Conservation (phyloP, 2,797 vertebrate genomes). For the Sebastiscus albofasciatus region DNA sequence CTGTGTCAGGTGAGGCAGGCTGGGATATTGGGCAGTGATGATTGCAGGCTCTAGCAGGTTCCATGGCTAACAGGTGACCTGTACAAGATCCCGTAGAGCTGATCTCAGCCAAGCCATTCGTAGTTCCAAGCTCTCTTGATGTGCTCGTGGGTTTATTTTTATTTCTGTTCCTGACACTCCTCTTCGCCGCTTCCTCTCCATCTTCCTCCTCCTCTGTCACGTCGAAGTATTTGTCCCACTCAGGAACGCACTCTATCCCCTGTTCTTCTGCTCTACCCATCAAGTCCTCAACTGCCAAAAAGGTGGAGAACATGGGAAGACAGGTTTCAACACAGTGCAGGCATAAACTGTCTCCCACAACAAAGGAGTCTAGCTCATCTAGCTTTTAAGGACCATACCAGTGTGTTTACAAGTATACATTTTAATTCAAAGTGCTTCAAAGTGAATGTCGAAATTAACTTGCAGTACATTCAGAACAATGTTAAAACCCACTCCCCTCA, state of each 20-base stretch:
- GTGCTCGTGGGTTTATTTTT: neutral
- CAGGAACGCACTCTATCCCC: neutral
- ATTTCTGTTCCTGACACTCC: neutral
- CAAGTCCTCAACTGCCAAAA: constrained; percentile 25
- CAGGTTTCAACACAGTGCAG: neutral
- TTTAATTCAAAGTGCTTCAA: neutral
- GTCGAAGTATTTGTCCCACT: constrained; percentile 42
- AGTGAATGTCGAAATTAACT: neutral
- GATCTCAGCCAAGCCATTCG: neutral
- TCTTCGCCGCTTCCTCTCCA: neutral
- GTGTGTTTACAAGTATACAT: neutral
- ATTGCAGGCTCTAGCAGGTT: constrained; percentile 8
- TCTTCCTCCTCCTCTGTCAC: constrained; percentile 10
- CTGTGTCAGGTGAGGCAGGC: constrained; percentile 5
- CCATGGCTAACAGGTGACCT: neutral
- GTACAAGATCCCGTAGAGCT: neutral
- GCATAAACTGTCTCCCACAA: neutral
- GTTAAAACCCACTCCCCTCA: neutral
- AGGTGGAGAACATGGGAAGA: neutral
- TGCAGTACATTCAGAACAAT: neutral
- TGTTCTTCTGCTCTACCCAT: neutral
- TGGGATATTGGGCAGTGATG: constrained; percentile 8
- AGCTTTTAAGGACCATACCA: neutral
- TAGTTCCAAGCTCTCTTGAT: neutral
- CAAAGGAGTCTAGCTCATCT: neutral